Conservation (phyloP, 1,140 invertebrate species). For the Macrostomum lignano region DNA sequence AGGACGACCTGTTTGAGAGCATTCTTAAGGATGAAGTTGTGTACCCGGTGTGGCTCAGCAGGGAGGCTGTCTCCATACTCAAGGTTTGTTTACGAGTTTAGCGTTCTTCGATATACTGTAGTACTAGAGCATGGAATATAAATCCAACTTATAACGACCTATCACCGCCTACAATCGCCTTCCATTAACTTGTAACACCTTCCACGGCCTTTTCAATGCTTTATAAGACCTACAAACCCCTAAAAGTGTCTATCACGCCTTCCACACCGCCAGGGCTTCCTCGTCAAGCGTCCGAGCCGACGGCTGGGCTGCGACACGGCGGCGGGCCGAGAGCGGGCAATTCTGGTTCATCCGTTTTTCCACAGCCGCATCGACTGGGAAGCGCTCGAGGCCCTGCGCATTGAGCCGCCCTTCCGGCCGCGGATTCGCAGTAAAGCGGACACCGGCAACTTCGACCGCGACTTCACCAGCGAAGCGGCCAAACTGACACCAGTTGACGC, state of each 20-base stretch:
- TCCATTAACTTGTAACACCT: no score
- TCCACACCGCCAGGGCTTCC: no score
- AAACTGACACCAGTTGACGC: constrained; percentile 64
- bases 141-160: no score
- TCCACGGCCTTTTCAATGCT: no score
- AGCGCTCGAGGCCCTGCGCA: constrained; percentile 53
- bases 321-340: constrained; percentile 51
- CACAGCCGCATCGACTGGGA: constrained; percentile 71
- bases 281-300: constrained; percentile 82
- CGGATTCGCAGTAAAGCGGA: constrained; percentile 72
- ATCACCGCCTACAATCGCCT: no score
- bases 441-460: constrained; percentile 88
- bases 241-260: no score
- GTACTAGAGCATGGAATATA: neutral
- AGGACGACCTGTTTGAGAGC: constrained; percentile 89
- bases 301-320: constrained; percentile 55
- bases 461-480: constrained; percentile 94
- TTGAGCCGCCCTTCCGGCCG: constrained; percentile 84
- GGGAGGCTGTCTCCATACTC: constrained; percentile 78
- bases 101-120: neutral
- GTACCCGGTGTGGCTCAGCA: constrained; percentile 82
- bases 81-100: constrained; percentile 34
- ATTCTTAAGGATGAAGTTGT: constrained; percentile 91
- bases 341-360: constrained; percentile 74
- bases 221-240: no score